Percentiles rank a stretch among this genome's conserved stretches.
Evolutionary conservation across 37 sponge, comb jelly and placozoan species (phyloP).

Genomic region (Axinella damicornis): DNA sequence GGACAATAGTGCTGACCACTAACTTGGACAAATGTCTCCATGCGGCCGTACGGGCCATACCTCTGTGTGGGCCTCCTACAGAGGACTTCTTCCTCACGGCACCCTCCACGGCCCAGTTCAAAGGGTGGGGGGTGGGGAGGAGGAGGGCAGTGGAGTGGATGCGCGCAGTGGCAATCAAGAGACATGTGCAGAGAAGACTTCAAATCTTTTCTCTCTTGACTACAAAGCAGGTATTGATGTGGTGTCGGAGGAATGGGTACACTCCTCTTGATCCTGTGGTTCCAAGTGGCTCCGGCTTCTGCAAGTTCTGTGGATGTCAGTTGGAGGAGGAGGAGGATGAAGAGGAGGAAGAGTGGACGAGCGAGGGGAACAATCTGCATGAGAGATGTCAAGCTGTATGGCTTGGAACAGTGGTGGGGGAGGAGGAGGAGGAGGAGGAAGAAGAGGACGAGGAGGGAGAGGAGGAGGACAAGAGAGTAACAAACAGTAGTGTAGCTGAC

Average conservation of each 20-base stretch:
- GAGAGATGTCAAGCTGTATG: not conserved
- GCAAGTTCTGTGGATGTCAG: slow-evolving; percentile 71
- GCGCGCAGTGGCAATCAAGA: slow-evolving; percentile 73
- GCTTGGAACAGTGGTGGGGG: not conserved
- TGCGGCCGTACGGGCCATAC: slow-evolving; percentile 29
- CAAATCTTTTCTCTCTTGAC: slow-evolving; percentile 4
- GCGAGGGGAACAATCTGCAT: not conserved
- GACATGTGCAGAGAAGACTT: slow-evolving; percentile 12
- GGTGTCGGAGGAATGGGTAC: slow-evolving; percentile 89
- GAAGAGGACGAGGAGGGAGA: not conserved
- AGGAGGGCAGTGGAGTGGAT: slow-evolving; percentile 87
- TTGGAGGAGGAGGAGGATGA: not conserved
- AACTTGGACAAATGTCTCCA: slow-evolving; percentile 52
- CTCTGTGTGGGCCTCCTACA: slow-evolving; percentile 47
- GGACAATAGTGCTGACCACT: slow-evolving; percentile 9
- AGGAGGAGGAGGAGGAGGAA: slow-evolving; percentile 11
- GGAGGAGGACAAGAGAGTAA: not conserved
- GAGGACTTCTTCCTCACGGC: slow-evolving; percentile 54
- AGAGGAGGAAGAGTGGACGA: not conserved
- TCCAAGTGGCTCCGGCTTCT: slow-evolving; percentile 30
- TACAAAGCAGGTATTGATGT: slow-evolving; percentile 63
- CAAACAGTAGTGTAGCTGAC: not conserved
- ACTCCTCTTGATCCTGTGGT: slow-evolving; percentile 58
- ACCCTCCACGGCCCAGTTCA: slow-evolving; percentile 43
- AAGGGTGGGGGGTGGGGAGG: slow-evolving; percentile 67